These are phyloP conservation scores for Antheraea assamensis DNA, from an alignment of 2,888 invertebrate species.

Conservation along the genomic window DNA sequence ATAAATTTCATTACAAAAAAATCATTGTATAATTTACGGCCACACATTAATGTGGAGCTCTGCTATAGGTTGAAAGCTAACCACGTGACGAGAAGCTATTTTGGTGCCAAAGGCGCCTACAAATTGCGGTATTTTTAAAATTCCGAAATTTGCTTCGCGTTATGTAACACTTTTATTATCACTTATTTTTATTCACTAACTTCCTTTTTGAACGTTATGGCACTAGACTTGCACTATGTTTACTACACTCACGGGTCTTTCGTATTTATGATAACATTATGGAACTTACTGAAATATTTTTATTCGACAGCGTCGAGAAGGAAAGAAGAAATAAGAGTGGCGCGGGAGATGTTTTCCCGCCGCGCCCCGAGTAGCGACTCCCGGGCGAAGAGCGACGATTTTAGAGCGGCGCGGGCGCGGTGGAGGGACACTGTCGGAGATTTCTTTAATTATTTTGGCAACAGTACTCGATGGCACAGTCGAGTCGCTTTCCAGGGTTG, in stretches of 20 bases:
- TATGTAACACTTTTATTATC: slow-evolving; percentile 78
- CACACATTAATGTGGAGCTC: slow-evolving; percentile 76
- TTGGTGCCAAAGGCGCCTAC: slow-evolving; percentile 74
- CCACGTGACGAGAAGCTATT: slow-evolving; percentile 80
- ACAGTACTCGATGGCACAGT: slow-evolving; percentile 83
- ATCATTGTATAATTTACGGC: slow-evolving; percentile 49
- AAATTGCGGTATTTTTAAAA: slow-evolving; percentile 83
- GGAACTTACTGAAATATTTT: slow-evolving; percentile 77
- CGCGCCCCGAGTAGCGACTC: slow-evolving; percentile 81
- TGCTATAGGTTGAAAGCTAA: slow-evolving; percentile 74
- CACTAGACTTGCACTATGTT: slow-evolving; percentile 66
- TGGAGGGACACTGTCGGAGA: slow-evolving; percentile 84
- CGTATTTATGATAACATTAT: slow-evolving; percentile 55
- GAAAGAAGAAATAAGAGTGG: slow-evolving; percentile 82
- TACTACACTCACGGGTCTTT: slow-evolving; percentile 63
- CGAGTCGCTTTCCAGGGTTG: slow-evolving; percentile 82
- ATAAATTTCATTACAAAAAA: slow-evolving; percentile 25
- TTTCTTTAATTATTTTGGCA: slow-evolving; percentile 92
- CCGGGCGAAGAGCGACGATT: slow-evolving; percentile 83
- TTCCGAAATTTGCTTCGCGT: slow-evolving; percentile 65
- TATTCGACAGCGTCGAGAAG: slow-evolving; percentile 80
- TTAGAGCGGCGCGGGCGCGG: slow-evolving; percentile 83
- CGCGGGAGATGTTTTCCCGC: slow-evolving; percentile 82
- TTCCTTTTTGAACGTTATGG: slow-evolving; percentile 49
- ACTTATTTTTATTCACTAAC: slow-evolving; percentile 65